Base-by-base conservation (phyloP, 2,888 invertebrate species). In the Spicauda simplicius region DNA sequence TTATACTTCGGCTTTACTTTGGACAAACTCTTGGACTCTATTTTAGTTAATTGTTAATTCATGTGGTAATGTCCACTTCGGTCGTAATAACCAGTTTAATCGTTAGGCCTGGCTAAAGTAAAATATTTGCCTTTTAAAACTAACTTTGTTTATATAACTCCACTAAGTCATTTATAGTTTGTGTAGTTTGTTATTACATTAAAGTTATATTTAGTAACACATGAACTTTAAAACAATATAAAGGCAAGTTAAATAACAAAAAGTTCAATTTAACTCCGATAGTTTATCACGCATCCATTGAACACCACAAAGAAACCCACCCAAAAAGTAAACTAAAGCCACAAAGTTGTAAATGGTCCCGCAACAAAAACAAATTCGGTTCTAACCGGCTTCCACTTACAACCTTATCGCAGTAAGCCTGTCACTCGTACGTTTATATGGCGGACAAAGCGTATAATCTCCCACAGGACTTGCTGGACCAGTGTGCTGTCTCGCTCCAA, bases 341-440 rank as follows among this genome's bases (percentile, higher is more conserved):
- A 65, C 57, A 37, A 65, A 59, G 64, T 65, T 53, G 64, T 64
- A 55, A 52, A 52, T 52, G 64, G 58, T 19, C 50, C 18, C 50
- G 12, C 37, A 59, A 65, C 53, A 64, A 64, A 64, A 64, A 58
- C 59, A 65, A 65, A 65, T 59, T 65, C 59, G 58, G 53, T 50
- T 30, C 65, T 33, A 59, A 65, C 65, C 65, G 59, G 65, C 64
- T 59, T 1, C 59, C 18, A 54, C 59, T 59, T 65, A 41, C 66
- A 60, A 66, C 59, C 66, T 66, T 60, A 60, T 60, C 59, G 60
- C 33, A 55, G 48, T 66, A 37, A 66, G 60, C 33, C 60, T 54
- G 59, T 65, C 65, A 59, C 59, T 65, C 59, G 54, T 60, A 55
- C 55, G 66, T 60, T 66, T 60, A 60, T 67, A 56, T 60, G 66